phyloP scores from a whole-genome alignment of 1,140 invertebrate species.

The Pseudachorutes palmiensis region DNA sequence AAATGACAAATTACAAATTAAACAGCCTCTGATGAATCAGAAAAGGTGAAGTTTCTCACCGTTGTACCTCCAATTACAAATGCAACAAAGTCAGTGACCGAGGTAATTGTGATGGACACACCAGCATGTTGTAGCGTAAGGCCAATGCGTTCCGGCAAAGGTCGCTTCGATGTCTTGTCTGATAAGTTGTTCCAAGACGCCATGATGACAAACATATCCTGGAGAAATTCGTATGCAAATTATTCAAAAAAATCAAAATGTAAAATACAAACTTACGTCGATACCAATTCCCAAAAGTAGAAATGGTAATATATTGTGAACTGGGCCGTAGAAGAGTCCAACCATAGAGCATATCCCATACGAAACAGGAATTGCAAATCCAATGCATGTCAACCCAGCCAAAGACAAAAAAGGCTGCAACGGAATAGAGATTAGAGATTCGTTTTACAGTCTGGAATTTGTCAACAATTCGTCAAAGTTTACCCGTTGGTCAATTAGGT shows the following conservation, averaged over 20 bases:
- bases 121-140: conserved; percentile 67
- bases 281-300: conserved; percentile 69
- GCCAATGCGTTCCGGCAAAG: conserved; percentile 54
- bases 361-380: conserved; percentile 64
- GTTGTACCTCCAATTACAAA: conserved; percentile 43
- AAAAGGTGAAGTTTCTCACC: neutral
- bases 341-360: conserved; percentile 63
- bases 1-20: neutral
- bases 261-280: conserved; percentile 43
- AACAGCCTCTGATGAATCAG: neutral
- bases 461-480: conserved; percentile 31
- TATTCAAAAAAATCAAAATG: neutral
- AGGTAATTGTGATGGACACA: conserved; percentile 72
- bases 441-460: neutral
- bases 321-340: conserved; percentile 66
- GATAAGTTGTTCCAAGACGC: conserved; percentile 43
- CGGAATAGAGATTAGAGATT: conserved; percentile 4
- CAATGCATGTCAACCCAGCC: conserved; percentile 61
- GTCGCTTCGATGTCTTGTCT: conserved; percentile 21
- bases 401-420: conserved; percentile 51
- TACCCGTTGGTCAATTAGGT: conserved; percentile 63
- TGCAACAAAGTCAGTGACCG: conserved; percentile 70
- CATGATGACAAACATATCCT: conserved; percentile 72
- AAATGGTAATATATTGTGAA: conserved; percentile 72
- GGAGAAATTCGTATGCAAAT: conserved; percentile 3